phyloP scores from a whole-genome alignment of 2,888 invertebrate species.

The Timema podura region DNA sequence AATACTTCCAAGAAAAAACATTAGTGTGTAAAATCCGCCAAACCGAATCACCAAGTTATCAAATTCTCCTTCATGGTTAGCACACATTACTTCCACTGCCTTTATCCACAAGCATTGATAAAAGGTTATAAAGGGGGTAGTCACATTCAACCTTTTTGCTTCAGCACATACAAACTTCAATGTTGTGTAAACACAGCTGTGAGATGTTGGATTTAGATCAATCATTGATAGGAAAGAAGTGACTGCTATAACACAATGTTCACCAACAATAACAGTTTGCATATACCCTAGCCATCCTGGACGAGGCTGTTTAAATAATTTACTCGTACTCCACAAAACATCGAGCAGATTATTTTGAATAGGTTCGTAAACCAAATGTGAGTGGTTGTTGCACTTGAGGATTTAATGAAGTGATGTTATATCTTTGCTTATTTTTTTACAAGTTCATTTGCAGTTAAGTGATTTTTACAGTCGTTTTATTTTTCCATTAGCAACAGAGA shows the following conservation, averaged over 20 bases:
- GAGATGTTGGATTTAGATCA: slow-evolving; percentile 11
- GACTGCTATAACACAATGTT: slow-evolving; percentile 1
- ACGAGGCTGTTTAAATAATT: slow-evolving; percentile 9
- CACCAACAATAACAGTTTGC: slow-evolving; percentile 11
- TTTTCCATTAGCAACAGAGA: background rate
- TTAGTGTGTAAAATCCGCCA: slow-evolving; percentile 10
- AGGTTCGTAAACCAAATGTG: slow-evolving; percentile 6
- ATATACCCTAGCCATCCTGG: slow-evolving; percentile 12
- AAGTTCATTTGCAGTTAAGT: background rate
- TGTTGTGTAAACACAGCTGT: slow-evolving; percentile 11
- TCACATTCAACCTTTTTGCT: slow-evolving; percentile 5
- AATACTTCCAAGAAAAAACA: slow-evolving; percentile 7
- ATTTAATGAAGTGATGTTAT: background rate
- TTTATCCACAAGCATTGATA: slow-evolving; percentile 14
- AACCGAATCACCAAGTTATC: slow-evolving; percentile 9
- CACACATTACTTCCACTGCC: slow-evolving; percentile 10
- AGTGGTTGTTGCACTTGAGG: background rate
- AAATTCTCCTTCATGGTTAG: slow-evolving; percentile 8
- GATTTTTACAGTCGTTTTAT: slow-evolving; percentile 13
- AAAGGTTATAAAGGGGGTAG: slow-evolving; percentile 2
- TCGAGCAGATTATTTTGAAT: slow-evolving; percentile 6
- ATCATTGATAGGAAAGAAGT: slow-evolving; percentile 13
- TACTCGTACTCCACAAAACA: slow-evolving; percentile 12
- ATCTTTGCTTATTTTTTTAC: slow-evolving; percentile 11
- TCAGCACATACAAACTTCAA: slow-evolving; percentile 11